These are phyloP conservation scores for Chascanopsetta lugubris DNA, from an alignment of 2,113 vertebrate species.

Conservation along the genomic window DNA sequence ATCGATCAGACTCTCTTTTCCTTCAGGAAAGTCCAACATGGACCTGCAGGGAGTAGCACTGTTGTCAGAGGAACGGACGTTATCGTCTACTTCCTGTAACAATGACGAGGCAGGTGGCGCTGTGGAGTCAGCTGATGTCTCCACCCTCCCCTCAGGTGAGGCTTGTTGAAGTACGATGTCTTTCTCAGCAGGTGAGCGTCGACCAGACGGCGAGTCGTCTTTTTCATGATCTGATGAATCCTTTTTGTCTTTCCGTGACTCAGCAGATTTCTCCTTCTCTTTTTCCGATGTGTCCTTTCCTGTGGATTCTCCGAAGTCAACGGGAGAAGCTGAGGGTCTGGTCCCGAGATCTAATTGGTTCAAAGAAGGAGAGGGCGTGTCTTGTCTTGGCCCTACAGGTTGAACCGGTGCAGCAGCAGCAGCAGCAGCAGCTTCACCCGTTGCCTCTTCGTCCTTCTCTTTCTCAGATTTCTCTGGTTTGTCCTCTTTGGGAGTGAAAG, in stretches of 20 bases:
- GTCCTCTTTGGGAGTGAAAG: constrained; percentile 73
- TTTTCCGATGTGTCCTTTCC: constrained; percentile 63
- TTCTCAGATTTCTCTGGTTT: constrained; percentile 77
- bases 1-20: constrained; percentile 71
- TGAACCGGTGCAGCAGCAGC: constrained; percentile 13
- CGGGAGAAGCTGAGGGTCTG: constrained; percentile 30
- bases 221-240: constrained; percentile 48
- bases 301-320: constrained; percentile 37
- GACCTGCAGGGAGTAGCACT: constrained; percentile 56
- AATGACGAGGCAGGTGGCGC: constrained; percentile 35
- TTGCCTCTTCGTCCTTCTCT: constrained; percentile 57
- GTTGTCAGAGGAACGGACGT: constrained; percentile 75
- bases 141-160: constrained; percentile 23
- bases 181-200: constrained; percentile 61
- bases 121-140: constrained; percentile 35
- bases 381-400: constrained; percentile 39
- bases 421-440: constrained; percentile 23
- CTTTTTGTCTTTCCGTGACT: constrained; percentile 52
- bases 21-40: constrained; percentile 66
- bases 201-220: constrained; percentile 59
- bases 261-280: constrained; percentile 53
- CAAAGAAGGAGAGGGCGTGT: constrained; percentile 38
- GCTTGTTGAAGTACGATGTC: constrained; percentile 61
- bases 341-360: constrained; percentile 68
- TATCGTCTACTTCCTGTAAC: constrained; percentile 71